Conservation (phyloP, 1,140 invertebrate genomes). For the Achroia grisella region DNA sequence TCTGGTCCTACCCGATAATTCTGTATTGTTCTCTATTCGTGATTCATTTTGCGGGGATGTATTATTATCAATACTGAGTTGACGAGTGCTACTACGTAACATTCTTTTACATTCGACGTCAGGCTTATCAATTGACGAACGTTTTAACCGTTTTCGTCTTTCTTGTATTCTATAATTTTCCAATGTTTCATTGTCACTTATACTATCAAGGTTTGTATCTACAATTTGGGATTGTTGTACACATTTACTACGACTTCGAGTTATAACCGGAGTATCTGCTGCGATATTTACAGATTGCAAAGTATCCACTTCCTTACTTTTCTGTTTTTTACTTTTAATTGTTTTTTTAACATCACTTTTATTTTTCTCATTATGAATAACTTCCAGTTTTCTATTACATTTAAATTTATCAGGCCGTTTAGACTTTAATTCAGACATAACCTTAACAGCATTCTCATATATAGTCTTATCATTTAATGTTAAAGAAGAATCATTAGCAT, state of each 20-base stretch:
- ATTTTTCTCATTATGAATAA: too few relatives aligned
- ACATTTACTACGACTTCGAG: constrained; percentile 17
- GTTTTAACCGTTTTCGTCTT: constrained; percentile 14
- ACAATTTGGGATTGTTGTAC: background rate
- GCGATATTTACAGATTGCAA: too few relatives aligned
- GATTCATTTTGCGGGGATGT: too few relatives aligned
- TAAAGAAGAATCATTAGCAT: constrained; percentile 11
- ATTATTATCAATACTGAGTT: too few relatives aligned
- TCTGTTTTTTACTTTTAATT: constrained; percentile 2
- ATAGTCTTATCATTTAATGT: constrained; percentile 35
- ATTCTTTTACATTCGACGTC: constrained; percentile 27
- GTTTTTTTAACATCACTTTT: too few relatives aligned
- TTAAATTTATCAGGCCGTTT: constrained; percentile 9
- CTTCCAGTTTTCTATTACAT: too few relatives aligned
- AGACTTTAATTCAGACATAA: constrained; percentile 41
- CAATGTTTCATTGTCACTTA: background rate
- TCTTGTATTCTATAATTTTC: background rate
- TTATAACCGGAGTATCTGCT: too few relatives aligned
- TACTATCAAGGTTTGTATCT: background rate
- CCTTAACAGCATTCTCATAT: constrained; percentile 49
- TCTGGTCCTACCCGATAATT: too few relatives aligned
- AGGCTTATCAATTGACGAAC: constrained; percentile 8
- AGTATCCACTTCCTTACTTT: background rate
- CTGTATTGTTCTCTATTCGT: too few relatives aligned
- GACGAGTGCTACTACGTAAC: constrained; percentile 26